Evolutionary conservation across 2,113 vertebrate species (phyloP), one percentile per base, ranked within the genome.

Genomic region (Parotia lawesii): DNA sequence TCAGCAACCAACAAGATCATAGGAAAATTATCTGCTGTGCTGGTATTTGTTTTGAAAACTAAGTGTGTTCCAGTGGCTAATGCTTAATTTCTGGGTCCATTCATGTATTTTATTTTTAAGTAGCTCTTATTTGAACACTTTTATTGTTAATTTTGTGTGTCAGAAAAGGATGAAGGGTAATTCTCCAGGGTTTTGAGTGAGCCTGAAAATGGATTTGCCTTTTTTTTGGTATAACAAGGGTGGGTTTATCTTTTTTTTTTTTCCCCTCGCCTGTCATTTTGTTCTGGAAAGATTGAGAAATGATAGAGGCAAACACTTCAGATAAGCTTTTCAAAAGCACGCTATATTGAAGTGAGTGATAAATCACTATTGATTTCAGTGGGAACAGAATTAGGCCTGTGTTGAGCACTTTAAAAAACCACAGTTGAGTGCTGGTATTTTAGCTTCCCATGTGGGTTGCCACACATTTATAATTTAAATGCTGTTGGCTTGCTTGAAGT

Each of bases 351-450:
- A 93, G 75, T 24, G 7, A 88, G 64, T 80, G 79, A 95, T 95
- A 96, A 95, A 95, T 93, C 79, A 85, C 75, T 96, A 91, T 95
- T 97, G 96, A 93, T 95, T 96, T 95, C 87, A 94, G 57, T 92
- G 95, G 87, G 75, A 92, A 90, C 79, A 93, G 92, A 91, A 95
- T 94, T 88, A 95, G 95, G 82, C 85, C 92, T 95, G 40, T 78
- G 96, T 90, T 94, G 96, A 96, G 95, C 76, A 90, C 86, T 95
- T 95, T 66, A 72, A 95, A 93, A 95, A 95, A 83, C 78, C 75
- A 88, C 79, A 86, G 87, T 65, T 94, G 87, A 94, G 95, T 95
- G 90, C 93, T 96, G 88, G 85, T 93, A 88, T 97, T 95, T 94
- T 94, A 96, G 93, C 85, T 95, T 95, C 93, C 92, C 90, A 95